Conservation (phyloP, 1,140 invertebrate species). For the Eumaeus atala region DNA sequence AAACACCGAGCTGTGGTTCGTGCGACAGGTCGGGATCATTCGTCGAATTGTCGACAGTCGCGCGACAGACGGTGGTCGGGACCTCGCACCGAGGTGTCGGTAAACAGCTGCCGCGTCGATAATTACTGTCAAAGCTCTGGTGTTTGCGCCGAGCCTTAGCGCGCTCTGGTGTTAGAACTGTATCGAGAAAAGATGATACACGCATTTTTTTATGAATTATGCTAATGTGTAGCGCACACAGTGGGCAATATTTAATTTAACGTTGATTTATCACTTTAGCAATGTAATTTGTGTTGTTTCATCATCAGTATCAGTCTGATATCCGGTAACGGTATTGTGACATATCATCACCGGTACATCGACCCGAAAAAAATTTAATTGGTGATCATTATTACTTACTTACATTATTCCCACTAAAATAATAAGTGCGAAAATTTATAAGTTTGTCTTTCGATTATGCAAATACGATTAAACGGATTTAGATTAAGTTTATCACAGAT, state of each 20-base stretch:
- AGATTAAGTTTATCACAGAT: no score
- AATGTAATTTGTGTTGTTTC: background rate
- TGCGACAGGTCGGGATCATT: slow-evolving; percentile 41
- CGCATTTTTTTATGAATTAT: slow-evolving; percentile 28
- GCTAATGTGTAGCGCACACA: slow-evolving; percentile 24
- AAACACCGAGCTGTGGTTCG: slow-evolving; percentile 36
- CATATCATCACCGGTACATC: no score
- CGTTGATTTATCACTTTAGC: slow-evolving; percentile 9
- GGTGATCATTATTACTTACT: no score
- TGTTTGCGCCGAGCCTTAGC: slow-evolving; percentile 53
- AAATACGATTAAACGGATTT: no score
- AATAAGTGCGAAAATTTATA: no score
- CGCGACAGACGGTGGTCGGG: slow-evolving; percentile 60
- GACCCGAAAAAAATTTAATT: no score
- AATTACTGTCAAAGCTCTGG: slow-evolving; percentile 61
- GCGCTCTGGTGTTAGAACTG: slow-evolving; percentile 25
- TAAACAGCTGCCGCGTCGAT: slow-evolving; percentile 62
- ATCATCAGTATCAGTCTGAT: no score
- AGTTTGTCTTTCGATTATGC: no score
- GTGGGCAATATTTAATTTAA: slow-evolving; percentile 9
- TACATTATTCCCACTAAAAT: no score
- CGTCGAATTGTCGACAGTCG: slow-evolving; percentile 62
- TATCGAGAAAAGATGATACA: slow-evolving; percentile 30
- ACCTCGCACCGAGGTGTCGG: slow-evolving; percentile 60
- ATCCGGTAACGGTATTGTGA: no score